Evolutionary conservation across 2,888 invertebrate genomes (phyloP).

Genomic region (Tachina lurida): DNA sequence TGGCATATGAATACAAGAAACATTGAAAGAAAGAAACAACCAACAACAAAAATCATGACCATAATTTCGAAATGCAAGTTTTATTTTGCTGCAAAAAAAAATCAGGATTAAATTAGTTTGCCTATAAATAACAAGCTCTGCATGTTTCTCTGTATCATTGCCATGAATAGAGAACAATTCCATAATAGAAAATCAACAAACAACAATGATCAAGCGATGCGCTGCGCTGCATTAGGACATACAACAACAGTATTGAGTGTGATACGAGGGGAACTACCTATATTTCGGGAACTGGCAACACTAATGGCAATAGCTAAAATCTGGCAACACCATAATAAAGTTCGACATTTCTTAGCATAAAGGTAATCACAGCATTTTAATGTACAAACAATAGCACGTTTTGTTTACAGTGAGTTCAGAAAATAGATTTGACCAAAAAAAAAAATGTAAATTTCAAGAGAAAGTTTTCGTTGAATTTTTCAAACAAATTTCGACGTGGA

Average conservation of each 20-base stretch:
- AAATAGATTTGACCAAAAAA: too few species aligned
- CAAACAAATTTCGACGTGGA: too few species aligned
- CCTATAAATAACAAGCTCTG: constrained; percentile 59
- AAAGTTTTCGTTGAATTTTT: too few species aligned
- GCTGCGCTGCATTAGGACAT: background rate
- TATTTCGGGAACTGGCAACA: too few species aligned
- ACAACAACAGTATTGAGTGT: constrained; percentile 12
- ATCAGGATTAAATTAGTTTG: constrained; percentile 66
- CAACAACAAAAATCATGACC: constrained; percentile 55
- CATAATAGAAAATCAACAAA: constrained; percentile 58
- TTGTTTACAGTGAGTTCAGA: too few species aligned
- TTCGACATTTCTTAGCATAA: too few species aligned
- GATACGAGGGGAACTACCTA: background rate
- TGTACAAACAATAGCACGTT: too few species aligned
- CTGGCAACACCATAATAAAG: too few species aligned
- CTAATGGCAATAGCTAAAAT: too few species aligned
- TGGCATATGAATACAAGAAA: constrained; percentile 7
- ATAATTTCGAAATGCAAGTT: constrained; percentile 63
- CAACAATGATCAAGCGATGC: background rate
- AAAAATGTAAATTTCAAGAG: too few species aligned
- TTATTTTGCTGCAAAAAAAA: background rate
- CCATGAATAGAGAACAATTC: constrained; percentile 65
- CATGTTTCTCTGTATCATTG: constrained; percentile 31
- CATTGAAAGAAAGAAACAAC: constrained; percentile 13
- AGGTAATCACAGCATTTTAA: too few species aligned